Percentiles rank a stretch among this genome's conserved stretches.
phyloP scores from a whole-genome alignment of 2,113 vertebrate genomes.

The Poeciliopsis occidentalis region DNA sequence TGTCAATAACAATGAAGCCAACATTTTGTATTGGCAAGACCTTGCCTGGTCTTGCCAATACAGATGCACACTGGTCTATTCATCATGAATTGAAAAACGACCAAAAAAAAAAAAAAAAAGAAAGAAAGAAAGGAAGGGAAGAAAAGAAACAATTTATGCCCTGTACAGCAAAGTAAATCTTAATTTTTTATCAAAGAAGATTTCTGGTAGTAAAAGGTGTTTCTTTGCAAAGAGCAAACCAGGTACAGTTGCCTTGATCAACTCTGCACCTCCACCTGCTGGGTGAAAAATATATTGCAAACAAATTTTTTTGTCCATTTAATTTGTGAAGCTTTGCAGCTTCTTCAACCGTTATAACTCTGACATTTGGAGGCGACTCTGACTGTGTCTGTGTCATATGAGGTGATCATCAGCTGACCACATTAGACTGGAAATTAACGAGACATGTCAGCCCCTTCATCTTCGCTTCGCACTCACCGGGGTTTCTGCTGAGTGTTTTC shows the following conservation, averaged over 20 bases:
- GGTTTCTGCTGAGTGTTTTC: slow-evolving; percentile 41
- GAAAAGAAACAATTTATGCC: no score
- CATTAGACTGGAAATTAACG: slow-evolving; percentile 50
- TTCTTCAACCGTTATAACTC: slow-evolving; percentile 8
- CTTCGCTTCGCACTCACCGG: slow-evolving; percentile 26
- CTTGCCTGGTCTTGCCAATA: background rate
- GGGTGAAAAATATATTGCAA: slow-evolving; percentile 11
- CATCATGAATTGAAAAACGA: slow-evolving; percentile 23
- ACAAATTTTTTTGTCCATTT: no score
- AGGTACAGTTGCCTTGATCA: background rate
- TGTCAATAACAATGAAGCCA: slow-evolving; percentile 28
- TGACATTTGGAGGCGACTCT: background rate
- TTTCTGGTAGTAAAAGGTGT: background rate
- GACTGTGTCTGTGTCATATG: slow-evolving; percentile 22
- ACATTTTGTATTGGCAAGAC: slow-evolving; percentile 16
- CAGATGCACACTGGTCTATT: slow-evolving; percentile 38
- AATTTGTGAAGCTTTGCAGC: background rate
- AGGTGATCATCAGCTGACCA: slow-evolving; percentile 60
- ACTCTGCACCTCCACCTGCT: slow-evolving; percentile 49
- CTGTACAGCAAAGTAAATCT: background rate
- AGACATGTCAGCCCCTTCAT: slow-evolving; percentile 33
- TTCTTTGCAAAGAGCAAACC: background rate
- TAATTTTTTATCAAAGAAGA: background rate
- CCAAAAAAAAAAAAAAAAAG: slow-evolving; percentile 5
- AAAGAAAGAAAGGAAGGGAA: no score